These are phyloP conservation scores for Drosophila ironensis DNA, from an alignment of 1,140 invertebrate genomes.

Conservation along the genomic window DNA sequence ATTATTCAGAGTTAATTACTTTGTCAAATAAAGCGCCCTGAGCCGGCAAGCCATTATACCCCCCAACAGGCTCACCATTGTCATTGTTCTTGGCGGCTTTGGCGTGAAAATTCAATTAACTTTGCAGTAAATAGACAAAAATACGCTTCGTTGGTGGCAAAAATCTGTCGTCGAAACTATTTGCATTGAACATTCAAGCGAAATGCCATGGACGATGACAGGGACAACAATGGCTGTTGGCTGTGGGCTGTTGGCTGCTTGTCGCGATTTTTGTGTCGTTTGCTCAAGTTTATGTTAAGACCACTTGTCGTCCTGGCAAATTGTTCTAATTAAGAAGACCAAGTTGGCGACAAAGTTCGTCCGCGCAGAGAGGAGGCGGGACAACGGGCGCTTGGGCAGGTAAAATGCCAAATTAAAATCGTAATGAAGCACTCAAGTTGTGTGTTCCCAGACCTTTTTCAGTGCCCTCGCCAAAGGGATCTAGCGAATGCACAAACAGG, in stretches of 20 bases:
- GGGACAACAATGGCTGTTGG: constrained; percentile 9
- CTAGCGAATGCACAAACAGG: background rate
- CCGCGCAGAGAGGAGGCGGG: background rate
- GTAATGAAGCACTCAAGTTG: constrained; percentile 62
- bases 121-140: constrained; percentile 51
- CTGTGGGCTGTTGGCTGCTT: constrained; percentile 4
- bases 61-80: background rate
- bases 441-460: constrained; percentile 32
- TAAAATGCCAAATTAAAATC: constrained; percentile 74
- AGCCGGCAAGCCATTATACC: constrained; percentile 2
- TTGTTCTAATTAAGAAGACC: constrained; percentile 71
- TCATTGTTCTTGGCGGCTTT: constrained; percentile 27
- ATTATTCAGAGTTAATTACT: constrained; percentile 74
- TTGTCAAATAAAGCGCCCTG: constrained; percentile 65
- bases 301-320: constrained; percentile 68
- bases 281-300: constrained; percentile 50
- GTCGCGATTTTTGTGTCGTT: constrained; percentile 50
- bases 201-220: background rate
- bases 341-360: constrained; percentile 24
- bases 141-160: background rate
- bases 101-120: constrained; percentile 74
- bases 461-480: background rate
- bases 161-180: constrained; percentile 47
- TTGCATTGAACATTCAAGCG: constrained; percentile 52
- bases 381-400: constrained; percentile 24